Percentiles rank a stretch among this genome's conserved stretches.
phyloP scores from a whole-genome alignment of 2,797 vertebrate species.

The Picus viridis region DNA sequence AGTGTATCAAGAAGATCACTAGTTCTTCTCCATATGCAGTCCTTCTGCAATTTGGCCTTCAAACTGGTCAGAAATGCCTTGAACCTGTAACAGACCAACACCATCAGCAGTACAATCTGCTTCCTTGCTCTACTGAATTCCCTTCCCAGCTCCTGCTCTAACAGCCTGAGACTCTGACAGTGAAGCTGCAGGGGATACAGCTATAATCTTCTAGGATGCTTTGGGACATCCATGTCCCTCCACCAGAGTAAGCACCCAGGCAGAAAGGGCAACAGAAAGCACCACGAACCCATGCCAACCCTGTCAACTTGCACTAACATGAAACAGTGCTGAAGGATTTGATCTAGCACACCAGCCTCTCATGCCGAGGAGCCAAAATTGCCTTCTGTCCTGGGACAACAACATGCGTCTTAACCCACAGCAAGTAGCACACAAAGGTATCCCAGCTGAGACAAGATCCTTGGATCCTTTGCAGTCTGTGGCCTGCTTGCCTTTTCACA shows the following conservation, averaged over 20 bases:
- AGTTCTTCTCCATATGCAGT: background rate
- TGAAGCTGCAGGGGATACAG: background rate
- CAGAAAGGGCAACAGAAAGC: background rate
- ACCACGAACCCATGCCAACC: background rate
- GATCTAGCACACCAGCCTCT: background rate
- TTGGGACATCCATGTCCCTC: background rate
- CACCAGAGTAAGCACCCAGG: background rate
- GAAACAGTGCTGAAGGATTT: background rate
- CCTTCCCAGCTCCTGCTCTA: background rate
- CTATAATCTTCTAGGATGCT: background rate
- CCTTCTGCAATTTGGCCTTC: background rate
- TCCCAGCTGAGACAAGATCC: background rate
- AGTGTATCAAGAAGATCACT: background rate
- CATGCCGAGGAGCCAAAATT: rapidly evolving
- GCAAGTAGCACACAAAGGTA: background rate
- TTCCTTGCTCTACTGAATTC: background rate
- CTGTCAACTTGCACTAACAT: background rate
- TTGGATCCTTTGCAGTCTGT: background rate
- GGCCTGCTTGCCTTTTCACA: background rate
- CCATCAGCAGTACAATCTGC: background rate
- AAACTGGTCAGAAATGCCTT: background rate
- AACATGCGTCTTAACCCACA: background rate
- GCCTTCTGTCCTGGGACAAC: background rate
- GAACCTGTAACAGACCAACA: background rate
- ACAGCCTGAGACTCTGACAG: background rate